Conservation (phyloP, 2,113 vertebrate genomes). For the Oenanthe melanoleuca region DNA sequence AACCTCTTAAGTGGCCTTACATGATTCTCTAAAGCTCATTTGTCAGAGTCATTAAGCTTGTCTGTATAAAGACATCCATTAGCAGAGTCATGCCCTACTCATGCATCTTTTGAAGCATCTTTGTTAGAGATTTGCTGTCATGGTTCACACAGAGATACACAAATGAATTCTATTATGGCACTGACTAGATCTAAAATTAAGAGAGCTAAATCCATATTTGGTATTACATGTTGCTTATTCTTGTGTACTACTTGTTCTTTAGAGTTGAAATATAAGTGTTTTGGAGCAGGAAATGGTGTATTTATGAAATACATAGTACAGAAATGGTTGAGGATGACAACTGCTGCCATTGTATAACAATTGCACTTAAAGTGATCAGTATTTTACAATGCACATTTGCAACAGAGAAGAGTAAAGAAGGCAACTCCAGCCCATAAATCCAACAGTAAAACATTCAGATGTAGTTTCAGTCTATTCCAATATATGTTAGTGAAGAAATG, state of each 20-base stretch:
- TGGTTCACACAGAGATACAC: not conserved
- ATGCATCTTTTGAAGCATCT: not conserved
- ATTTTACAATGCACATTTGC: not conserved
- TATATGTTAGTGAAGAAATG: not conserved
- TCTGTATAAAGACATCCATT: not conserved
- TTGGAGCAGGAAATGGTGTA: not conserved
- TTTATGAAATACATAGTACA: not conserved
- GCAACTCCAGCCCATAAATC: not conserved
- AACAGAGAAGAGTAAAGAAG: not conserved
- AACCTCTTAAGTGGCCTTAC: not conserved
- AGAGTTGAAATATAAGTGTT: not conserved
- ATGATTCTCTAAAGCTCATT: not conserved
- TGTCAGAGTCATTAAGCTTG: not conserved
- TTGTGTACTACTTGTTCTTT: not conserved
- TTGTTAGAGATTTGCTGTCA: not conserved
- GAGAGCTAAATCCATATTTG: not conserved
- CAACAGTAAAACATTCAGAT: not conserved
- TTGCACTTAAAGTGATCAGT: not conserved
- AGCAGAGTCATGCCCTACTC: not conserved
- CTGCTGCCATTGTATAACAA: not conserved
- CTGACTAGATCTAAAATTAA: not conserved
- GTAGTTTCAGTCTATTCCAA: not conserved
- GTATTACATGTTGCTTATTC: not conserved
- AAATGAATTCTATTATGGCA: not conserved
- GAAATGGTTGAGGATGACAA: not conserved